Conservation (phyloP, 1,140 invertebrate species). For the Solenopsis invicta region DNA sequence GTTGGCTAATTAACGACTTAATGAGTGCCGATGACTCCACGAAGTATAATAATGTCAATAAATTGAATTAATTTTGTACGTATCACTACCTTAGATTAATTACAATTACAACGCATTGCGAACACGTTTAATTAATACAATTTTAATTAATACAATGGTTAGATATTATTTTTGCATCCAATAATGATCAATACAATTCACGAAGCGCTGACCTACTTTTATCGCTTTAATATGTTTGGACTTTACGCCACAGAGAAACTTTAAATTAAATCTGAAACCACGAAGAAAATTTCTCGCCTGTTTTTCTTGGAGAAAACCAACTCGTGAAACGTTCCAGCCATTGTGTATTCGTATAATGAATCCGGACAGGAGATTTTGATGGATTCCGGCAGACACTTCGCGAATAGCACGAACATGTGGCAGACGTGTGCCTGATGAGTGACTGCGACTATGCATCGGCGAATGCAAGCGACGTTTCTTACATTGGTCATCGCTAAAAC, state of each 20-base stretch:
- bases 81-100: slow-evolving; percentile 37
- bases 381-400: slow-evolving; percentile 35
- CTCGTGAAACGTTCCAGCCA: background rate
- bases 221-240: background rate
- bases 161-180: background rate
- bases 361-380: slow-evolving; percentile 21
- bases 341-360: slow-evolving; percentile 25
- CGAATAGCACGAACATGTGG: slow-evolving; percentile 45
- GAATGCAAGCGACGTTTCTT: slow-evolving; percentile 21
- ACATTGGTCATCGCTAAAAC: slow-evolving; percentile 39
- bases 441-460: background rate
- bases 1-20: slow-evolving; percentile 38
- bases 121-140: slow-evolving; percentile 25
- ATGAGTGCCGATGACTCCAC: slow-evolving; percentile 3
- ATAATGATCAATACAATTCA: background rate
- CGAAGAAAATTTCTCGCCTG: background rate
- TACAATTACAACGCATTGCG: slow-evolving; percentile 34
- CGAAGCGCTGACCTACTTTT: background rate
- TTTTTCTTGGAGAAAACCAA: slow-evolving; percentile 3
- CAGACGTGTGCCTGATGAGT: slow-evolving; percentile 20
- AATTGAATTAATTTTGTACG: slow-evolving; percentile 34
- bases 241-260: background rate
- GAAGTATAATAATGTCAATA: slow-evolving; percentile 37
- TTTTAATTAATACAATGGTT: slow-evolving; percentile 8
- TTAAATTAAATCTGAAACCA: background rate